Percentiles rank a stretch among this genome's conserved stretches.
Conservation (phyloP, 2,797 vertebrate species). For the Tympanoctomys barrerae region DNA sequence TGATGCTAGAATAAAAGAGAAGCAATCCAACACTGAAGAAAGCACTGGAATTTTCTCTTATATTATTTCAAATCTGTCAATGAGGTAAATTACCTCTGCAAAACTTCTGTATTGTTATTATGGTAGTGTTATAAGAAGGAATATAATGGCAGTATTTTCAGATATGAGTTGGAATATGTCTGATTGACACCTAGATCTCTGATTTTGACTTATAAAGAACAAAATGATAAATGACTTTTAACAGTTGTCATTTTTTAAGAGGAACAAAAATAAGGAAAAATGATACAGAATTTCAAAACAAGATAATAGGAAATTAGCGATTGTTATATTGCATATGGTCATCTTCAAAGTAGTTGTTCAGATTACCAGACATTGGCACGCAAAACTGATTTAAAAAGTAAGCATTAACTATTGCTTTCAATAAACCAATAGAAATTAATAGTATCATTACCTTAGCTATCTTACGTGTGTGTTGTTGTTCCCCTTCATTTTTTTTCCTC, state of each 20-base stretch:
- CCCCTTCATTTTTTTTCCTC: too few relatives aligned
- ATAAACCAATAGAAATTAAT: too few relatives aligned
- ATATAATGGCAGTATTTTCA: neutral
- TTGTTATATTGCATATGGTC: too few relatives aligned
- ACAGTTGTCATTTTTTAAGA: neutral
- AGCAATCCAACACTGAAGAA: conserved; percentile 39
- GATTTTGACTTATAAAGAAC: conserved; percentile 82
- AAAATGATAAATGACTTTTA: conserved; percentile 63
- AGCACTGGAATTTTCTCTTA: neutral
- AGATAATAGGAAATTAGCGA: too few relatives aligned
- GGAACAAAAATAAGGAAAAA: too few relatives aligned
- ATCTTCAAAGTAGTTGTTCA: too few relatives aligned
- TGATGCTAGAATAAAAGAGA: conserved; percentile 36
- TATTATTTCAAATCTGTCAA: conserved; percentile 54
- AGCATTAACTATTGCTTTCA: too few relatives aligned
- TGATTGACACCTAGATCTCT: neutral
- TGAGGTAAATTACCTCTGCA: conserved; percentile 41
- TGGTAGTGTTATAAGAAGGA: conserved; percentile 39
- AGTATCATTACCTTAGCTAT: too few relatives aligned
- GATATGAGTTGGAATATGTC: conserved; percentile 48
- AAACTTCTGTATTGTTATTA: conserved; percentile 1
- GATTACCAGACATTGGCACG: too few relatives aligned
- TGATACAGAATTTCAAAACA: too few relatives aligned
- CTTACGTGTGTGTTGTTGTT: too few relatives aligned
- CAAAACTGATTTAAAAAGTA: too few relatives aligned